Conservation (phyloP, 1,140 invertebrate genomes). For the Portunus trituberculatus region DNA sequence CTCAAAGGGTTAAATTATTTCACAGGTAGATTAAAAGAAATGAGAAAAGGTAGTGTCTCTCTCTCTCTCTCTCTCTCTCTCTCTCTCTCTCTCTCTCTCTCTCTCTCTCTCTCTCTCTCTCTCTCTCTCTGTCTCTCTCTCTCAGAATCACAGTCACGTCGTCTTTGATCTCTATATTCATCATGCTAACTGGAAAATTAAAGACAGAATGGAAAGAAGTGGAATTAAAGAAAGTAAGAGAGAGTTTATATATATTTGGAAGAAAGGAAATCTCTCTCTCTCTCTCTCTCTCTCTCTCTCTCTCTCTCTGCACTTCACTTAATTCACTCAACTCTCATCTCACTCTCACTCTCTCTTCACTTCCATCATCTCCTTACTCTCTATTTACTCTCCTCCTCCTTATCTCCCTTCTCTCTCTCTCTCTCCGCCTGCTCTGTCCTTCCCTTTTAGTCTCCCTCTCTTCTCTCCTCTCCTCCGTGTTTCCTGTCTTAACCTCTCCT, state of each 20-base stretch:
- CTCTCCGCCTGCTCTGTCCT: background rate
- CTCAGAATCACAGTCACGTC: no score
- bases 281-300: constrained; percentile 20
- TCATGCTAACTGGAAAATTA: no score
- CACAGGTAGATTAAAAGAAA: no score
- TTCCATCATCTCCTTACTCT: background rate
- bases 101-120: background rate
- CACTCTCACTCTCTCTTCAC: background rate
- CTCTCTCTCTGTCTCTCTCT: no score
- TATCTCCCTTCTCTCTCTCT: background rate
- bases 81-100: constrained; percentile 3
- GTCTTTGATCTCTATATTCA: no score
- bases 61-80: constrained; percentile 4
- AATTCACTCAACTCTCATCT: background rate
- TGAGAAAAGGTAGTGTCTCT: no score
- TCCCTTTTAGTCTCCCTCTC: background rate
- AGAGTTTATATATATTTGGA: no score
- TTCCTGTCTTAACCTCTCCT: background rate
- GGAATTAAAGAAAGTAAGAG: no score
- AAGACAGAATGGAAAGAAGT: no score
- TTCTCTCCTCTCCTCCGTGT: background rate
- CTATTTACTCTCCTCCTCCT: background rate
- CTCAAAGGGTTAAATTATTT: no score
- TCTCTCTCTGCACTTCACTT: background rate
- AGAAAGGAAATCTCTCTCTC: background rate